Percentiles rank a stretch among this genome's conserved stretches.
Conservation (phyloP, 1,140 invertebrate genomes). For the Leptonema lineaticorne region DNA sequence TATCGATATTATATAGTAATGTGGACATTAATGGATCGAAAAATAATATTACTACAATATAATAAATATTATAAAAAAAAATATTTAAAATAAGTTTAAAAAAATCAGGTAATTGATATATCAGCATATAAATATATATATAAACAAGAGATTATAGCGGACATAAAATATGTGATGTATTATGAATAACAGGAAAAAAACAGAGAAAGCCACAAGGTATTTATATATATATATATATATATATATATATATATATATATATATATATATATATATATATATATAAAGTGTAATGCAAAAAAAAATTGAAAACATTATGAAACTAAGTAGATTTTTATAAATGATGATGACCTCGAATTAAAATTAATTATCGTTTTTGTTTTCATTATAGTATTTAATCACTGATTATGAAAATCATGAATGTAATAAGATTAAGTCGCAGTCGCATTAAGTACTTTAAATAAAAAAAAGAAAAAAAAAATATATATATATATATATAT, state of each 20-base stretch:
- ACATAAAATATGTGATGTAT: background rate
- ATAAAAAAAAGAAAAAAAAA: too few relatives aligned
- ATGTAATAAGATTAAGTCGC: too few relatives aligned
- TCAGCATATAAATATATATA: background rate
- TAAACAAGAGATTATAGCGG: background rate
- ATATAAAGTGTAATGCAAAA: background rate
- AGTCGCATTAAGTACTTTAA: too few relatives aligned
- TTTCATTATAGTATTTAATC: too few relatives aligned
- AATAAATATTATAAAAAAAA: background rate
- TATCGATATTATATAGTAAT: too few relatives aligned
- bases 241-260: background rate
- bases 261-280: background rate
- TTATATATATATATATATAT: background rate
- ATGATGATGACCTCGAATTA: background rate
- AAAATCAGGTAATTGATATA: background rate
- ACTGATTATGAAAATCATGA: too few relatives aligned
- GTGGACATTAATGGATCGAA: too few relatives aligned
- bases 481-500: too few relatives aligned
- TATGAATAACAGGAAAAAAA: too few relatives aligned
- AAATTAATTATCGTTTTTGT: background rate
- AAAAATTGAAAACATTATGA: background rate
- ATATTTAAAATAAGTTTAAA: background rate
- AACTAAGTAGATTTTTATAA: background rate
- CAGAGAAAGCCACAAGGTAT: too few relatives aligned
- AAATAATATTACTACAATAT: background rate